These are phyloP conservation scores for Drosophila infuscata DNA, from an alignment of 2,888 invertebrate genomes.

Conservation along the genomic window DNA sequence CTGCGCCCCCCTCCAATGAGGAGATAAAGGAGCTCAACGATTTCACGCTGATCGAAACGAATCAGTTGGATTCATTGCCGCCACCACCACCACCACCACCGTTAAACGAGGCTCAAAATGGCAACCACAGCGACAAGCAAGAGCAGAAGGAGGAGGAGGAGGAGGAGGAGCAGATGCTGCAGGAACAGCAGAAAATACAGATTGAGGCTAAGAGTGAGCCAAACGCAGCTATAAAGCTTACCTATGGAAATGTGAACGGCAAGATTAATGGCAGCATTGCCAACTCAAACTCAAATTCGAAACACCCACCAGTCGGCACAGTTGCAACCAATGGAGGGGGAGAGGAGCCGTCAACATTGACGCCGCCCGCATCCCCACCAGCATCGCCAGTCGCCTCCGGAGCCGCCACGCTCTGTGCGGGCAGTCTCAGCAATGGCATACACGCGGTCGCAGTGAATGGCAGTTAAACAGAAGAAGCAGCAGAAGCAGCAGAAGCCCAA, in stretches of 20 bases:
- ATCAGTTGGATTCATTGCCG: conserved; percentile 84
- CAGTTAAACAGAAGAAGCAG: conserved; percentile 69
- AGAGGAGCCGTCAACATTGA: conserved; percentile 70
- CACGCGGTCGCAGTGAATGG: conserved; percentile 74
- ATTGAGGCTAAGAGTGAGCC: conserved; percentile 1
- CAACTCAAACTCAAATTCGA: conserved; percentile 5
- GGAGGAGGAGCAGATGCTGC: not conserved
- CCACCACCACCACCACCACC: conserved; percentile 82
- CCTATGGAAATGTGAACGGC: conserved; percentile 23
- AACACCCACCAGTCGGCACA: conserved; percentile 8
- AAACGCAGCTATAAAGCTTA: conserved; percentile 5
- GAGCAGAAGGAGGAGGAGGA: conserved; percentile 2
- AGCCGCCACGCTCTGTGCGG: conserved; percentile 42
- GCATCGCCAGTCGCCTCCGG: conserved; percentile 71
- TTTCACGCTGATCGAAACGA: conserved; percentile 78
- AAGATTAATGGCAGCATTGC: conserved; percentile 8
- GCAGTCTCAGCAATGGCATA: conserved; percentile 64
- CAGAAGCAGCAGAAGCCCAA: not conserved
- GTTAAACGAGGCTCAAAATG: conserved; percentile 23
- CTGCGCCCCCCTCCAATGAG: conserved; percentile 84
- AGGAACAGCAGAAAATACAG: not conserved
- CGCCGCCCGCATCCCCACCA: conserved; percentile 81
- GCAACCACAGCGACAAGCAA: conserved; percentile 10
- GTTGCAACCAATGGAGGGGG: conserved; percentile 22
- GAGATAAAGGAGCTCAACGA: conserved; percentile 84